These are phyloP conservation scores for Oriolus oriolus DNA, from an alignment of 2,113 vertebrate species.

Conservation along the genomic window DNA sequence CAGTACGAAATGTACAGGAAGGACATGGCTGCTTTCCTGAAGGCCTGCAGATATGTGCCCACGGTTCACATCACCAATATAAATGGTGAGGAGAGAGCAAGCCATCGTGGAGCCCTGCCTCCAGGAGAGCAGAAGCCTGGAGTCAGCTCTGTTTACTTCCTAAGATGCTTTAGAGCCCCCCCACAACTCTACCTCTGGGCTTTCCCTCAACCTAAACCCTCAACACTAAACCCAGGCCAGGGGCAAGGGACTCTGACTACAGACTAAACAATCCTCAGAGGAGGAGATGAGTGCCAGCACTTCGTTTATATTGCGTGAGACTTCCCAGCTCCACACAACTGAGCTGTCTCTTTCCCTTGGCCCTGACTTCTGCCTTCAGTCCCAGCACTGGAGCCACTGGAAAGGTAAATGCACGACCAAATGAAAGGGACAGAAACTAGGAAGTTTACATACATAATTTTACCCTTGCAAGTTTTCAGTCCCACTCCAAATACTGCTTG, in stretches of 20 bases:
- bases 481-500: background rate
- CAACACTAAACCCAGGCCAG: background rate
- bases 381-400: background rate
- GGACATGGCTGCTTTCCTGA: rapidly evolving
- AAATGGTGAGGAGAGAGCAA: background rate
- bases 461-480: background rate
- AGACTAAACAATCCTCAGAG: background rate
- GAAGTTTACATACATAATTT: background rate
- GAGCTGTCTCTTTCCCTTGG: background rate
- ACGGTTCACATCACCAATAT: too few species aligned
- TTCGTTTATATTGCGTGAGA: background rate
- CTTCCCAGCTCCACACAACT: background rate
- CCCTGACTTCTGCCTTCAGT: background rate
- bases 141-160: background rate
- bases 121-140: background rate
- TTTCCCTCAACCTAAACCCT: background rate
- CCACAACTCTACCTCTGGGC: background rate
- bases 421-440: background rate
- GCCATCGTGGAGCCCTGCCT: background rate
- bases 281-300: background rate
- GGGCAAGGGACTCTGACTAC: background rate
- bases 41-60: background rate
- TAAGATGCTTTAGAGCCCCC: background rate
- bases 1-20: rapidly evolving
- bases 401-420: background rate